Base-by-base conservation (phyloP, 2,113 vertebrate genomes). In the Pelecanus crispus region DNA sequence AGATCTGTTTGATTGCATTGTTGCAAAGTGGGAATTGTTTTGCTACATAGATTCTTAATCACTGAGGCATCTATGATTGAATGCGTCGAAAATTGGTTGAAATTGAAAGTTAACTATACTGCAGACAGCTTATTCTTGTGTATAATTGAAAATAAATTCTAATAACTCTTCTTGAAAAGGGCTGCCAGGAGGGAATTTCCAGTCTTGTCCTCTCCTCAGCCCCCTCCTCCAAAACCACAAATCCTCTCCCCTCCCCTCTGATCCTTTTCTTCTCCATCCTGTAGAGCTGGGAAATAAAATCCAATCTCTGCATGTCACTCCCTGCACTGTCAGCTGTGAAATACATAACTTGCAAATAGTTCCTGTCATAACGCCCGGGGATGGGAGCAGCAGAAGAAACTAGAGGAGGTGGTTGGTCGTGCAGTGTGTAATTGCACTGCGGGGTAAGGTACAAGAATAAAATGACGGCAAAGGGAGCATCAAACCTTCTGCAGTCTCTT, bases 111-210 rank as follows among this genome's bases (percentile, higher is more conserved):
- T 98, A 98, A 98, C 98, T 98, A 98, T 98, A 98, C 97, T 97
- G 97, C 97, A 98, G 98, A 98, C 97, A 44, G 98, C 98, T 98
- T 98, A 98, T 98, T 98, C 98, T 98, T 97, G 97, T 98, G 98
- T 97, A 98, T 98, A 98, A 98, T 98, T 98, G 98, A 98, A 98
- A 98, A 98, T 98, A 98, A 98, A 98, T 98, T 98, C 98, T 98
- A 98, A 98, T 98, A 98, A 98, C 97, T 98, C 98, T 97, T 96
- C 97, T 96, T 84, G 72, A 97, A 97, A 98, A 97, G 97, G 96
- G 95, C 97, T 97, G 96, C 97, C 97, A 94, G 91, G 95, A 97
- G 96, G 94, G 98, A 97, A 97, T 97, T 98, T 95, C 91, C 96
- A 97, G 89, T 92, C 72, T 83, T 71, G 75, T 79, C 85, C 70